phyloP scores from a whole-genome alignment of 2,797 vertebrate species.

The Dendrocincla tyrannina region DNA sequence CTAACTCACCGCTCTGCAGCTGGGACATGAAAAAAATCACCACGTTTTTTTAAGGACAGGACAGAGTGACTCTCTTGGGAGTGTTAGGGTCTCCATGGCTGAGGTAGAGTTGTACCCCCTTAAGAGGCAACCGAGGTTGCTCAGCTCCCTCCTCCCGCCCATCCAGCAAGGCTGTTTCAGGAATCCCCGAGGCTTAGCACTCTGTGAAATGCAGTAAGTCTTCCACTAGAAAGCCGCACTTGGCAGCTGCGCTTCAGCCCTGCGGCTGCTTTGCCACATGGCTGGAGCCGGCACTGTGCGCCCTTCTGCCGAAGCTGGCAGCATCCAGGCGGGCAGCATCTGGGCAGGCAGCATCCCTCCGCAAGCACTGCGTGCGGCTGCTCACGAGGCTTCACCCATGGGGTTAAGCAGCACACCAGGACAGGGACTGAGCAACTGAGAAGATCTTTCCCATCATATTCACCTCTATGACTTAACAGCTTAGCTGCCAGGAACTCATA shows the following conservation, averaged over 20 bases:
- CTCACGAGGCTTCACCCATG: background rate
- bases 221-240: background rate
- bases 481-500: background rate
- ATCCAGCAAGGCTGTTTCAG: background rate
- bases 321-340: background rate
- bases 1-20: background rate
- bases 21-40: background rate
- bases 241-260: background rate
- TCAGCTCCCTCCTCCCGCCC: rapidly evolving
- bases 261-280: background rate
- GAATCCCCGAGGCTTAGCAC: background rate
- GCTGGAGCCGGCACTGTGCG: rapidly evolving
- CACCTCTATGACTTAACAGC: background rate
- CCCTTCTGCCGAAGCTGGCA: background rate
- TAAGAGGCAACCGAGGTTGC: background rate
- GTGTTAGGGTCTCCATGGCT: background rate
- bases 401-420: background rate
- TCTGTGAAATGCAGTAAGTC: background rate
- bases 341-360: background rate
- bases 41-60: background rate
- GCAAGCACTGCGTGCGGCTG: rapidly evolving
- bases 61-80: background rate
- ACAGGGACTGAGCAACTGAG: background rate
- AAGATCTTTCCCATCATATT: background rate
- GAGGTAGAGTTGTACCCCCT: background rate